phyloP scores from a whole-genome alignment of 2,888 invertebrate species.

The Cataglyphis albicans region DNA sequence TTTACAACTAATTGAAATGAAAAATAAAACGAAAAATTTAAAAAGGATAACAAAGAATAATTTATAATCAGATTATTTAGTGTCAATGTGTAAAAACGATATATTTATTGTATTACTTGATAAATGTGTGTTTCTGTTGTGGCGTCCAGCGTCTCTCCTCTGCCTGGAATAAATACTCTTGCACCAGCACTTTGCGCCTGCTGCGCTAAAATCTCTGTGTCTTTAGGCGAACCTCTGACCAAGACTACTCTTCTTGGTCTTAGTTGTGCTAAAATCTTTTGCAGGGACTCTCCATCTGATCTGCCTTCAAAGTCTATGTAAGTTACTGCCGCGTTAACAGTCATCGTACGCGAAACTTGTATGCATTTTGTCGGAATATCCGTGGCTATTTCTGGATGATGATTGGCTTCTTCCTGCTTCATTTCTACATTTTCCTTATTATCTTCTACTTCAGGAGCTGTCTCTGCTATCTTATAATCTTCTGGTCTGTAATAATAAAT shows the following conservation, averaged over 20 bases:
- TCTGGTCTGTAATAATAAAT: constrained; percentile 89
- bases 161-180: constrained; percentile 93
- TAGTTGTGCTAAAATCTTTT: constrained; percentile 89
- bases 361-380: constrained; percentile 97
- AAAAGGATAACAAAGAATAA: background rate
- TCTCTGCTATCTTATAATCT: constrained; percentile 95
- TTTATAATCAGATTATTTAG: background rate
- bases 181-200: constrained; percentile 90
- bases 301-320: constrained; percentile 99
- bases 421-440: constrained; percentile 90
- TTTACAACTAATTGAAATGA: background rate
- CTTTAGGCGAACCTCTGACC: constrained; percentile 91
- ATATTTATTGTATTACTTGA: constrained; percentile 89
- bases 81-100: background rate
- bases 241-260: constrained; percentile 90
- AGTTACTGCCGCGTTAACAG: constrained; percentile 94
- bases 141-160: constrained; percentile 96
- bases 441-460: constrained; percentile 89
- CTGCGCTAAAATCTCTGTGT: constrained; percentile 90
- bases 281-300: constrained; percentile 93
- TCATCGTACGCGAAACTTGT: constrained; percentile 90
- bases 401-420: constrained; percentile 89
- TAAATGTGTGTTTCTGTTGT: constrained; percentile 99
- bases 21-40: constrained; percentile 6
- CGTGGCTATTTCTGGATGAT: constrained; percentile 85